phyloP scores from a whole-genome alignment of 2,888 invertebrate genomes.

The Spodoptera picta region DNA sequence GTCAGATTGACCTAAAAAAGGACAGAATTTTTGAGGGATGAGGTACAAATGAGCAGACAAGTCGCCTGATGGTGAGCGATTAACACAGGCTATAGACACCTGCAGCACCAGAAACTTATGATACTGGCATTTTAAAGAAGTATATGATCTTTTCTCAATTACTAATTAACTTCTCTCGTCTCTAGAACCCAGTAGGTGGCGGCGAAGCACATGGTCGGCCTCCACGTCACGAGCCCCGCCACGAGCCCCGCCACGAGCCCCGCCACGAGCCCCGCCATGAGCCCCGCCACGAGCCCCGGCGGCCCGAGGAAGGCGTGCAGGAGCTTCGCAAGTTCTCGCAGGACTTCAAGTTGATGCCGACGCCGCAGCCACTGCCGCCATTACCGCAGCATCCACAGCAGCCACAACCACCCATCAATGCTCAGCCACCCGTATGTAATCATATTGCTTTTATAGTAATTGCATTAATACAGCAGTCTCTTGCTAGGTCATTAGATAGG shows the following conservation, averaged over 20 bases:
- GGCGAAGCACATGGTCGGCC: constrained; percentile 69
- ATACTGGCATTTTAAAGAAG: too few species aligned
- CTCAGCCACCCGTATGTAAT: constrained; percentile 51
- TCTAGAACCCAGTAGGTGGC: constrained; percentile 70
- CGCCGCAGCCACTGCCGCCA: constrained; percentile 60
- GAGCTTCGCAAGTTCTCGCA: constrained; percentile 94
- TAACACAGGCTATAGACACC: too few species aligned
- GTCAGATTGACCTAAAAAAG: too few species aligned
- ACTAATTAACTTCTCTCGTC: too few species aligned
- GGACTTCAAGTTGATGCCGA: constrained; percentile 91
- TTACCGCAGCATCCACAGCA: constrained; percentile 51
- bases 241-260: constrained; percentile 68
- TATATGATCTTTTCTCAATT: too few species aligned
- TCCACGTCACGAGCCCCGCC: constrained; percentile 73
- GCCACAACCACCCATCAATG: constrained; percentile 50
- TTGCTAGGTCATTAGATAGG: too few species aligned
- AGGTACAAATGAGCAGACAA: too few species aligned
- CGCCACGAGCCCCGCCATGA: constrained; percentile 46
- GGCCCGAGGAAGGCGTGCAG: constrained; percentile 57
- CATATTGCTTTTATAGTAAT: too few species aligned
- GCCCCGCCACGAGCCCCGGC: neutral
- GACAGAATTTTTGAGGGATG: too few species aligned
- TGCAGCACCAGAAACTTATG: too few species aligned
- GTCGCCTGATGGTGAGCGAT: too few species aligned
- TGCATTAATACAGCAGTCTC: too few species aligned